Percentiles rank a stretch among this genome's conserved stretches.
phyloP scores from a whole-genome alignment of 1,140 invertebrate species.

The Drosophila kanapiae region DNA sequence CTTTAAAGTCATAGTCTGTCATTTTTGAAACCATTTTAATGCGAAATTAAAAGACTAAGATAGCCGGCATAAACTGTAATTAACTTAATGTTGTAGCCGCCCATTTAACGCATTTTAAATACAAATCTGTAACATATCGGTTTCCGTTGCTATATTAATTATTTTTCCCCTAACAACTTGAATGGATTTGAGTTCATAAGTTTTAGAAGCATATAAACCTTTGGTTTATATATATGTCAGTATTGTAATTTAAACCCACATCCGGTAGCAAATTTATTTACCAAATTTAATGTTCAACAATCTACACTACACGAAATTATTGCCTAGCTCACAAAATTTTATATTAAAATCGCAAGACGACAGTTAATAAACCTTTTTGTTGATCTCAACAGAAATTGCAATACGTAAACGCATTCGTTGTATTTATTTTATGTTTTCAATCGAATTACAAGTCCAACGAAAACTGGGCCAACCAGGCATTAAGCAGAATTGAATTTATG shows the following conservation, averaged over 20 bases:
- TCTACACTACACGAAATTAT: not conserved
- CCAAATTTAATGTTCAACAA: constrained; percentile 1
- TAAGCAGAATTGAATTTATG: constrained; percentile 37
- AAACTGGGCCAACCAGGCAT: not conserved
- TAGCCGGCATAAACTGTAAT: constrained; percentile 1
- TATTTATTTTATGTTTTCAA: constrained; percentile 5
- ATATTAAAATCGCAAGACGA: not conserved
- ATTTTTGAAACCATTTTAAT: constrained; percentile 6
- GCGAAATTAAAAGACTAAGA: constrained; percentile 2
- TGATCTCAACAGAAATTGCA: not conserved
- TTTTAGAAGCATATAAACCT: too few species aligned
- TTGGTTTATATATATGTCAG: not conserved
- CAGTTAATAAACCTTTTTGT: not conserved
- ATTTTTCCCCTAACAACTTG: not conserved
- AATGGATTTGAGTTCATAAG: not conserved
- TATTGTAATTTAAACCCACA: not conserved
- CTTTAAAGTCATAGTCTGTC: constrained; percentile 2
- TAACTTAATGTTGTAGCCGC: constrained; percentile 6
- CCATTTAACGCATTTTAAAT: constrained; percentile 22
- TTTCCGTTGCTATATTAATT: not conserved
- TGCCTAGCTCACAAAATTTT: not conserved
- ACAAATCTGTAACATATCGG: constrained; percentile 1
- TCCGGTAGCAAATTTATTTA: constrained; percentile 1
- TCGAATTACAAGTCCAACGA: not conserved
- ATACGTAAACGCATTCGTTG: not conserved